These are phyloP conservation scores for Lichenostomus cassidix DNA, from an alignment of 2,113 vertebrate genomes.

Conservation along the genomic window DNA sequence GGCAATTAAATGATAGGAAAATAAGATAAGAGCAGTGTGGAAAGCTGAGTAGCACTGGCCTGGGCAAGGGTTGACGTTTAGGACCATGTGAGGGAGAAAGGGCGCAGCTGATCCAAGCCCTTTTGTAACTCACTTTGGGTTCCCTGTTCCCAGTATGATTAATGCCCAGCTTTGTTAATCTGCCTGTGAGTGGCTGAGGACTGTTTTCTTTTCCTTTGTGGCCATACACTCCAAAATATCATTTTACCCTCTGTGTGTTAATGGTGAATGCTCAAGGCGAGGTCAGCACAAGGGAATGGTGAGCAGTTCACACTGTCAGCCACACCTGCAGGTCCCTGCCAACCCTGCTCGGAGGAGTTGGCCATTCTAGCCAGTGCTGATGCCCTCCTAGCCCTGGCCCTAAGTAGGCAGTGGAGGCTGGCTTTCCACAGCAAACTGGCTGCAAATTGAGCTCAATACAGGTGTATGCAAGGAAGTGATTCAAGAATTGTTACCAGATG, in stretches of 20 bases:
- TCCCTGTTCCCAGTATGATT: background rate
- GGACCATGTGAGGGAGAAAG: background rate
- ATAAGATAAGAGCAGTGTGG: background rate
- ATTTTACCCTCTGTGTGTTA: background rate
- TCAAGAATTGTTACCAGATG: background rate
- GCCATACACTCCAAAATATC: background rate
- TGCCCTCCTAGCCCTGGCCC: background rate
- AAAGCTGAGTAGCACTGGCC: background rate
- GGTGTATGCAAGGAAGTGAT: background rate
- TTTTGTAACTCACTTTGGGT: background rate
- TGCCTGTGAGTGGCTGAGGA: accelerated
- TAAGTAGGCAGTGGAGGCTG: background rate
- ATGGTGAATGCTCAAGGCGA: background rate
- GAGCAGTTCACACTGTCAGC: background rate
- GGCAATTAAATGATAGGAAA: background rate
- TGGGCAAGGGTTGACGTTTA: background rate
- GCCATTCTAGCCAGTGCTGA: background rate
- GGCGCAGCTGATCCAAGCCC: background rate
- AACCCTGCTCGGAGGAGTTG: accelerated
- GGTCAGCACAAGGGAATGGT: background rate
- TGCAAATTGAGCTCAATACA: background rate
- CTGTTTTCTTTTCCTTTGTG: background rate
- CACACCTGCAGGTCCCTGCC: background rate
- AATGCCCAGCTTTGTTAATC: background rate
- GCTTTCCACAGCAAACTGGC: background rate